A percentile compares a stretch with the other conserved stretches of the same genome.
phyloP scores from a whole-genome alignment of 2,797 vertebrate species.

The Sebastes minor region DNA sequence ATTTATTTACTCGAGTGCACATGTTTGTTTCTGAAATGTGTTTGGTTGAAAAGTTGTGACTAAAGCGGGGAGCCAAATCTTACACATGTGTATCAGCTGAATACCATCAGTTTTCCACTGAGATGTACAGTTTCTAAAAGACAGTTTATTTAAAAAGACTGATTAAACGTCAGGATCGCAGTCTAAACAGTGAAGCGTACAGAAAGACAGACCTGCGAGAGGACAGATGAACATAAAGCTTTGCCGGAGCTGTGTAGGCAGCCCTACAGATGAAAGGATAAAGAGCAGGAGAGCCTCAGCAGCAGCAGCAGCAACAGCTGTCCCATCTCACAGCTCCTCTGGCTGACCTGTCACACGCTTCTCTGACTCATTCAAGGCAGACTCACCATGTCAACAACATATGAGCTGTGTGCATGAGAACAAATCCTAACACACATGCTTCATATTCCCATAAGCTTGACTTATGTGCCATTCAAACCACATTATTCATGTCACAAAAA shows the following conservation, averaged over 20 bases:
- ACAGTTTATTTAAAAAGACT: constrained; percentile 36
- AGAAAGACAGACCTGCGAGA: constrained; percentile 3
- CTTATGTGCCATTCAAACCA: constrained; percentile 17
- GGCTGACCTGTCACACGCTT: constrained; percentile 47
- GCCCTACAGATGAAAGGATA: constrained; percentile 27
- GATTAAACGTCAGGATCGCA: constrained; percentile 27
- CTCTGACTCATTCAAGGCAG: constrained; percentile 43
- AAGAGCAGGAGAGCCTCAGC: constrained; percentile 12
- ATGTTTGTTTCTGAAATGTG: constrained; percentile 48
- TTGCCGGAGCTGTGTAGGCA: constrained; percentile 4
- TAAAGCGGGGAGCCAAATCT: not conserved
- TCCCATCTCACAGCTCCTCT: constrained; percentile 38
- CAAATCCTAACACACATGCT: constrained; percentile 2
- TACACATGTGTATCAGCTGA: not conserved
- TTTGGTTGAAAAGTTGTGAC: constrained; percentile 7
- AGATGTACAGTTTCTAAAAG: constrained; percentile 10
- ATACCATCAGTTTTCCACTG: not conserved
- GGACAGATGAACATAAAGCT: constrained; percentile 15
- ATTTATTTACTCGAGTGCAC: constrained; percentile 39
- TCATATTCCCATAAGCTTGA: constrained; percentile 23
- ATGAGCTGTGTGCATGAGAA: constrained; percentile 32
- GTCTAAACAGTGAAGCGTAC: constrained; percentile 48
- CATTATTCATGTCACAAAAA: not conserved
- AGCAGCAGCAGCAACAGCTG: constrained; percentile 53
- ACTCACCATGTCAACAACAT: constrained; percentile 37